A percentile compares a stretch with the other conserved stretches of the same genome.
These are phyloP conservation scores for Coecobrya sp. DNA, from an alignment of 2,888 invertebrate genomes.

Conservation along the genomic window DNA sequence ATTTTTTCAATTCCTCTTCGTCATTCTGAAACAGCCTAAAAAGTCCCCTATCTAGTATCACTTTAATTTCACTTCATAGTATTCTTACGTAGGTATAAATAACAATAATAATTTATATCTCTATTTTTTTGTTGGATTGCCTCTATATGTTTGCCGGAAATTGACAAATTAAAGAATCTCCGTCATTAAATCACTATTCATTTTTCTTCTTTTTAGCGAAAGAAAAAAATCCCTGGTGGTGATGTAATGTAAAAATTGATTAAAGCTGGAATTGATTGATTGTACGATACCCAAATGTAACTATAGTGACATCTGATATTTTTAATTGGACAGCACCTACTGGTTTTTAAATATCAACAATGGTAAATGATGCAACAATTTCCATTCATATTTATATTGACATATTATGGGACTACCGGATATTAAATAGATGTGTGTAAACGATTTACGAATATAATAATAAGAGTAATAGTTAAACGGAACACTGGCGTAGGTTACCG, in stretches of 20 bases:
- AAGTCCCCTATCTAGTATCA: conserved; percentile 26
- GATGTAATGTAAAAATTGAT: background rate
- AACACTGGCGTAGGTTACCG: background rate
- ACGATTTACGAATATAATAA: background rate
- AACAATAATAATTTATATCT: background rate
- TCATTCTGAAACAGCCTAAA: background rate
- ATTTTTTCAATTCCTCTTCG: too few relatives aligned
- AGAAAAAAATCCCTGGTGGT: background rate
- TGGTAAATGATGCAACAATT: background rate
- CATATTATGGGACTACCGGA: too few relatives aligned
- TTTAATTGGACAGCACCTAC: conserved; percentile 34
- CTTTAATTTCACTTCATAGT: conserved; percentile 29
- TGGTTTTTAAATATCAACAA: background rate
- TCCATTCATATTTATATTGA: background rate
- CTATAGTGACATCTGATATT: conserved; percentile 2
- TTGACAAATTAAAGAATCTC: background rate
- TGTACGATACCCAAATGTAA: background rate
- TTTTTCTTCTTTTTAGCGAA: background rate
- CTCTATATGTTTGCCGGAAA: background rate
- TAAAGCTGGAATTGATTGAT: conserved; percentile 15
- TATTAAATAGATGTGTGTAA: too few relatives aligned
- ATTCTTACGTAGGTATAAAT: background rate
- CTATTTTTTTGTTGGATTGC: background rate
- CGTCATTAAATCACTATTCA: background rate
- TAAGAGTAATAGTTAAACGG: too few relatives aligned